Percentiles rank a stretch among this genome's conserved stretches.
Evolutionary conservation across 2,797 vertebrate species (phyloP).

Genomic region (Eurystomus glaucurus): DNA sequence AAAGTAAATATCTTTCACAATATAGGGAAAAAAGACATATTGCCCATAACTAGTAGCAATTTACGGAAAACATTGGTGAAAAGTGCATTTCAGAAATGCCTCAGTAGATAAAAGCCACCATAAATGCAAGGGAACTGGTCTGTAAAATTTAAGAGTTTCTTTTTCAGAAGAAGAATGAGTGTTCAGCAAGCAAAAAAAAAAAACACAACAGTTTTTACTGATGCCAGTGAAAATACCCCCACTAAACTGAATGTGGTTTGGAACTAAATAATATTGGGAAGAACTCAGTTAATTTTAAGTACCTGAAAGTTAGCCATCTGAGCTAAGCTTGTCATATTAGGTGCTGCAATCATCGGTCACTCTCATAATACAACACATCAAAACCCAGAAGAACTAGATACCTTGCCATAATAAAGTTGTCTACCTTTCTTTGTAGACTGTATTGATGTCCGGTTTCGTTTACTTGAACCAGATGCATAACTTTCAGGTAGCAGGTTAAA

Average conservation of each 20-base stretch:
- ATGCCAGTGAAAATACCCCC: background rate
- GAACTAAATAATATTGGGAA: background rate
- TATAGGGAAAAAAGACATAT: background rate
- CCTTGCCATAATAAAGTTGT: background rate
- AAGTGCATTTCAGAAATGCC: background rate
- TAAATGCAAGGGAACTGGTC: background rate
- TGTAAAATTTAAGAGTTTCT: background rate
- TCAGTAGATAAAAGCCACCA: background rate
- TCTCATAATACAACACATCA: background rate
- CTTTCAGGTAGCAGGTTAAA: background rate
- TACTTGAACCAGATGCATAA: background rate
- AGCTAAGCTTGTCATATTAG: background rate
- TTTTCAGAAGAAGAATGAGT: background rate
- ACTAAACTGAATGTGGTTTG: background rate
- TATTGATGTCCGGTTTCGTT: background rate
- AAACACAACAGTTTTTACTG: background rate
- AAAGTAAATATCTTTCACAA: background rate
- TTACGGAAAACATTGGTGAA: background rate
- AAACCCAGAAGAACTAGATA: background rate
- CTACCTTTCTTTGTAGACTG: background rate
- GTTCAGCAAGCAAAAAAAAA: background rate
- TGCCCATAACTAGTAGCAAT: background rate
- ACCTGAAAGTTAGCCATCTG: background rate
- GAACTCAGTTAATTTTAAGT: background rate
- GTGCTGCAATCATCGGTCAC: background rate